Evolutionary conservation across 2,113 vertebrate species (phyloP).

Genomic region (Sitta europaea): DNA sequence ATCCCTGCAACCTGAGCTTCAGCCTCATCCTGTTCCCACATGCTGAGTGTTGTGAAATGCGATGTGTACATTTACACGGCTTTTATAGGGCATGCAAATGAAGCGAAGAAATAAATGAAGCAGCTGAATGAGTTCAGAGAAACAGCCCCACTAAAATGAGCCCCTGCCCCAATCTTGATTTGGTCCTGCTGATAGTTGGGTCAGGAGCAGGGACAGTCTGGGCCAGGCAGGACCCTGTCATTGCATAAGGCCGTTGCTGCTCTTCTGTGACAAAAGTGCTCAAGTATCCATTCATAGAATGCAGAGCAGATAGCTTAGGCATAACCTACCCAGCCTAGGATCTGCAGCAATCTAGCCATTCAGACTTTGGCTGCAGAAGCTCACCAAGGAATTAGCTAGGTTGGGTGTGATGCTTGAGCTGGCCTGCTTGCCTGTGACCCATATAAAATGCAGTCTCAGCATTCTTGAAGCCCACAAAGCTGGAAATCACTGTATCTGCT

Average conservation of each 20-base stretch:
- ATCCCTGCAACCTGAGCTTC: neutral
- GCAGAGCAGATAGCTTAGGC: neutral
- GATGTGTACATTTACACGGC: rapidly evolving
- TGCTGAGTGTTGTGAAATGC: neutral
- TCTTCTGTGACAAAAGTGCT: neutral
- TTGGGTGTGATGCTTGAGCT: neutral
- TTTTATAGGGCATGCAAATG: neutral
- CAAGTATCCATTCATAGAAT: neutral
- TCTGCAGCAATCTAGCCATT: neutral
- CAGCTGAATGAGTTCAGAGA: neutral
- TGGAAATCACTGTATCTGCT: neutral
- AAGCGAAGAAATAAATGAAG: neutral
- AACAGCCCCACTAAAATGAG: neutral
- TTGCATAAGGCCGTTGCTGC: neutral
- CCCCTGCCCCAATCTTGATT: neutral
- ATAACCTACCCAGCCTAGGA: neutral
- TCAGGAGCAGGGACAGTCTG: neutral
- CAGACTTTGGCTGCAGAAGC: neutral
- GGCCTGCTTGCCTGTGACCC: constrained; percentile 1
- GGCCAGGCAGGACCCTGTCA: neutral
- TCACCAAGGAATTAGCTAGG: neutral
- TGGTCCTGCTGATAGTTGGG: rapidly evolving
- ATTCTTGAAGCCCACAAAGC: constrained; percentile 1
- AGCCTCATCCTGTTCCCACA: neutral
- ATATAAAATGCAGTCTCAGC: constrained; percentile 2